Conservation (phyloP, 1,140 invertebrate genomes). For the Leptopilina boulardi region DNA sequence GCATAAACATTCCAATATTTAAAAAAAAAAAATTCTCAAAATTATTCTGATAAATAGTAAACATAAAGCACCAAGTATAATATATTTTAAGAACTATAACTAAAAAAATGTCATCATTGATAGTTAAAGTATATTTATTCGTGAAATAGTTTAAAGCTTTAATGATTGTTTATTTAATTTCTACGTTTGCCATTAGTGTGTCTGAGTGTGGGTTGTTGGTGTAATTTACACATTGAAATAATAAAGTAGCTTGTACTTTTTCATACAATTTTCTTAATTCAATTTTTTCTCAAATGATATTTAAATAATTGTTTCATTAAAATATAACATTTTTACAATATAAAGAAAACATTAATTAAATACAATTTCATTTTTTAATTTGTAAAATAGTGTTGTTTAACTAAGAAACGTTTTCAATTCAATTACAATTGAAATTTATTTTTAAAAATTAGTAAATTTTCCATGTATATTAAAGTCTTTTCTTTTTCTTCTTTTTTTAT, state of each 20-base stretch:
- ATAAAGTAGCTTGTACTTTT: slow-evolving; percentile 22
- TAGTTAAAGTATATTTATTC: not conserved
- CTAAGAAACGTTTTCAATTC: no score
- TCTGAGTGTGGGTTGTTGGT: not conserved
- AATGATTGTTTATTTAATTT: slow-evolving; percentile 18
- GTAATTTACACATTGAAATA: not conserved
- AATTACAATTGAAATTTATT: no score
- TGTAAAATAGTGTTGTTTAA: no score
- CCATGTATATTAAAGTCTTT: no score
- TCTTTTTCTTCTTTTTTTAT: no score
- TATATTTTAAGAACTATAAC: not conserved
- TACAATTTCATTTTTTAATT: no score
- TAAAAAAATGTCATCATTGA: no score
- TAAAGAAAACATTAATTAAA: no score
- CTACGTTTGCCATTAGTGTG: slow-evolving; percentile 21
- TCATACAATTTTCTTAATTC: not conserved
- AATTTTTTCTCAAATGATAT: no score
- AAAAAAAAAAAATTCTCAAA: not conserved
- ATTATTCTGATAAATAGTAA: not conserved
- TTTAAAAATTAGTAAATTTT: no score
- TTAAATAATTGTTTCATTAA: no score
- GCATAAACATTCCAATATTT: not conserved
- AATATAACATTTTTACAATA: no score
- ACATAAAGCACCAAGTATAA: not conserved
- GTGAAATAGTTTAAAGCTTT: not conserved